Evolutionary conservation across 1,140 invertebrate genomes (phyloP).

Genomic region (Rhizoglyphus robini): DNA sequence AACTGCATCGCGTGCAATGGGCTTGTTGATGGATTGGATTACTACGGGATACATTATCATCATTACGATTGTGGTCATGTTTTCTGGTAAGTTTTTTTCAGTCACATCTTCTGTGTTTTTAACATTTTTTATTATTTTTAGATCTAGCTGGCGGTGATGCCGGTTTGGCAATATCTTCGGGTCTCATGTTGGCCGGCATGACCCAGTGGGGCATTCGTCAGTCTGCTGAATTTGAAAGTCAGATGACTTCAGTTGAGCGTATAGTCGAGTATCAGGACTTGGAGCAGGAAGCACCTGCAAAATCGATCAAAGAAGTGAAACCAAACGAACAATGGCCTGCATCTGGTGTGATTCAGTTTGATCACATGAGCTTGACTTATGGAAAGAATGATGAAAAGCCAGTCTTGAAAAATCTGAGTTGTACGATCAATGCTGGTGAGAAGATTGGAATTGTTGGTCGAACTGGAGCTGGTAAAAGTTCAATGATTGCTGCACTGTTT

Average conservation of each 20-base stretch:
- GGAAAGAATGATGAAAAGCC: constrained; percentile 37
- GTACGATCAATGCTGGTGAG: constrained; percentile 27
- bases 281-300: no score
- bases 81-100: no score
- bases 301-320: constrained; percentile 42
- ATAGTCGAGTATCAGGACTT: no score
- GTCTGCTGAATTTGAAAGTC: no score
- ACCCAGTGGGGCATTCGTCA: no score
- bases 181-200: no score
- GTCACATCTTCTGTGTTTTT: no score
- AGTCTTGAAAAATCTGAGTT: constrained; percentile 36
- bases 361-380: constrained; percentile 51
- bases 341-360: constrained; percentile 49
- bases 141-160: constrained; percentile 46
- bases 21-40: constrained; percentile 18
- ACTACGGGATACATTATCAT: not conserved
- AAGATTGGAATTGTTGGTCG: no score
- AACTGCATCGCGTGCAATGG: not conserved
- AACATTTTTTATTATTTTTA: constrained; percentile 13
- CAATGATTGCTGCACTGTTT: no score
- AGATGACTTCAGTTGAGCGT: no score
- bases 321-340: constrained; percentile 52
- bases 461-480: constrained; percentile 82
- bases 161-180: no score
- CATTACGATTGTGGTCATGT: constrained; percentile 18